Conservation (phyloP, 2,888 invertebrate species). For the Archaeoteleia sp. region DNA sequence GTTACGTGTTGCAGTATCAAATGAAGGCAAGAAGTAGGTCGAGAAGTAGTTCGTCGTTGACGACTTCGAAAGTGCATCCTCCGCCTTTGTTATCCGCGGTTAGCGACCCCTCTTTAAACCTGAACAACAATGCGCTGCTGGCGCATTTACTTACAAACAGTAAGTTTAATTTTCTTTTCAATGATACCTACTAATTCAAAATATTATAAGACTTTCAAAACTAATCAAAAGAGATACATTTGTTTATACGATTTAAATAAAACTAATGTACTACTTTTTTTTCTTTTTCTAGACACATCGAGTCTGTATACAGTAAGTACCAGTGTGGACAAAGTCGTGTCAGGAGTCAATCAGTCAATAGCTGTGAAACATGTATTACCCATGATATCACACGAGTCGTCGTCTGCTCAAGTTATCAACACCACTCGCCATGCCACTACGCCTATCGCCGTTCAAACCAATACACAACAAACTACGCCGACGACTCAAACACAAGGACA, state of each 20-base stretch:
- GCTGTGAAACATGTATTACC: slow-evolving; percentile 75
- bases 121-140: slow-evolving; percentile 84
- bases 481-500: slow-evolving; percentile 61
- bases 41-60: slow-evolving; percentile 77
- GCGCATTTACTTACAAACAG: slow-evolving; percentile 88
- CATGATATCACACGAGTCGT: slow-evolving; percentile 76
- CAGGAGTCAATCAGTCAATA: slow-evolving; percentile 62
- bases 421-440: slow-evolving; percentile 74
- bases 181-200: too few relatives aligned
- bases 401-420: slow-evolving; percentile 74
- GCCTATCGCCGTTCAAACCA: slow-evolving; percentile 73
- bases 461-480: slow-evolving; percentile 64
- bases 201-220: background rate
- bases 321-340: slow-evolving; percentile 73
- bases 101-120: slow-evolving; percentile 84
- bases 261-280: slow-evolving; percentile 10
- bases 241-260: background rate
- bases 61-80: slow-evolving; percentile 76
- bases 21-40: slow-evolving; percentile 76
- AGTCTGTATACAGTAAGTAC: slow-evolving; percentile 77
- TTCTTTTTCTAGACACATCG: slow-evolving; percentile 65
- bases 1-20: slow-evolving; percentile 64
- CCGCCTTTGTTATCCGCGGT: slow-evolving; percentile 83
- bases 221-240: background rate
- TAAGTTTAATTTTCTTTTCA: too few relatives aligned